Conservation (phyloP, 2,888 invertebrate genomes). For the Caenorhabditis uteleia region DNA sequence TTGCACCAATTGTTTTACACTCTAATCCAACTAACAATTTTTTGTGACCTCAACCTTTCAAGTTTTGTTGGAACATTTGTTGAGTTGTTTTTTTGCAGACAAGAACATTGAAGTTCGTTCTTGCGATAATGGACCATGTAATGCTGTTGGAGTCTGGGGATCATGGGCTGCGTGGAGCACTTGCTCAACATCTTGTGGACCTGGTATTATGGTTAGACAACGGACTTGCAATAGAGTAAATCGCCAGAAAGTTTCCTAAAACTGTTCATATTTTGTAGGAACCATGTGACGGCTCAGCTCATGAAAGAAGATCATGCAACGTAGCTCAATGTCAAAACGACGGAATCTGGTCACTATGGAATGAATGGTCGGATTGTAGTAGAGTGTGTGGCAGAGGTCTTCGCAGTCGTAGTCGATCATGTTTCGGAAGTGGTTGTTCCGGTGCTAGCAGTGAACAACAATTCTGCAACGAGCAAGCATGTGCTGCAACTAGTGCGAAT, state of each 20-base stretch:
- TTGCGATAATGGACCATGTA: conserved; percentile 66
- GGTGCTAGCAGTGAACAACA: conserved; percentile 63
- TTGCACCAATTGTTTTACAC: background rate
- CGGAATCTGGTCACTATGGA: conserved; percentile 51
- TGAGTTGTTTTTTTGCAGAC: conserved; percentile 42
- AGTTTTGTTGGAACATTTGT: background rate
- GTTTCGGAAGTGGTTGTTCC: conserved; percentile 56
- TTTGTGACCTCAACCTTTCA: background rate
- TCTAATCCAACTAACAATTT: too few species aligned
- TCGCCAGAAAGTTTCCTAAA: background rate
- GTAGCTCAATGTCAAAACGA: conserved; percentile 50
- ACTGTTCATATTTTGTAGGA: conserved; percentile 39
- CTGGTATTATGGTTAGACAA: conserved; percentile 62
- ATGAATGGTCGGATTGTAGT: conserved; percentile 63
- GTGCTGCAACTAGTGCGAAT: conserved; percentile 41
- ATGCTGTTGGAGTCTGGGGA: conserved; percentile 60
- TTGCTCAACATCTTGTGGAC: conserved; percentile 64
- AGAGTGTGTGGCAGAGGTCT: conserved; percentile 64
- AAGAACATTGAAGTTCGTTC: conserved; percentile 66
- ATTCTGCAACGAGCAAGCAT: conserved; percentile 66
- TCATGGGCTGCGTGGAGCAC: conserved; percentile 62
- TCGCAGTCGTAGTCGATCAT: conserved; percentile 58
- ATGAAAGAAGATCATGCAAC: conserved; percentile 66
- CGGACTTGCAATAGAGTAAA: conserved; percentile 57
- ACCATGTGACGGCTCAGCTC: conserved; percentile 67